These are phyloP conservation scores for Barnardius zonarius DNA, from an alignment of 2,113 vertebrate genomes.

Conservation along the genomic window DNA sequence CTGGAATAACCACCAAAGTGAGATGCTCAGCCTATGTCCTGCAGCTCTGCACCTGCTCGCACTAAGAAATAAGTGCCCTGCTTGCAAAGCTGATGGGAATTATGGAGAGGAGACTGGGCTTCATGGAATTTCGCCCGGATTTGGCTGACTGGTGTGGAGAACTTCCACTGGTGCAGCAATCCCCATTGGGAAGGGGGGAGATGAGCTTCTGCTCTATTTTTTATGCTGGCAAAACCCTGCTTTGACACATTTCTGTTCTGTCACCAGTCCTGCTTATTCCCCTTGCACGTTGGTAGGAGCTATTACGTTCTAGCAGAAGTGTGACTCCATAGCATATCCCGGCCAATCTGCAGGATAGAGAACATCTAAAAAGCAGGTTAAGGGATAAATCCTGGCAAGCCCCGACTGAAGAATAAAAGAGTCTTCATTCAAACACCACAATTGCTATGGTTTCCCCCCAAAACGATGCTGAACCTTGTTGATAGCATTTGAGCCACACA, in stretches of 20 bases:
- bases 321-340: slow-evolving; percentile 51
- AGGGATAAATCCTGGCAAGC: slow-evolving; percentile 34
- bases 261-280: not conserved
- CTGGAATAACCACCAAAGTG: slow-evolving; percentile 8
- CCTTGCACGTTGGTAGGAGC: slow-evolving; percentile 3
- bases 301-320: slow-evolving; percentile 20
- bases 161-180: not conserved
- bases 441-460: not conserved
- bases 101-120: not conserved
- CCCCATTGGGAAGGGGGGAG: rapidly evolving
- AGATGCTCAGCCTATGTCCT: slow-evolving; percentile 39
- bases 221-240: not conserved
- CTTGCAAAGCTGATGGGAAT: not conserved
- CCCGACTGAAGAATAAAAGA: not conserved
- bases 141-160: not conserved
- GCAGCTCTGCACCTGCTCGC: slow-evolving; percentile 57
- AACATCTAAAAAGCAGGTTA: slow-evolving; percentile 44
- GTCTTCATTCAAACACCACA: not conserved
- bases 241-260: not conserved
- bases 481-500: rapidly evolving
- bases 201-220: not conserved
- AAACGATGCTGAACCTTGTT: not conserved
- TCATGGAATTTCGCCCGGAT: not conserved
- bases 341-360: slow-evolving; percentile 34
- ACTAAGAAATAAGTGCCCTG: not conserved